Evolutionary conservation across 2,797 vertebrate species (phyloP).

Genomic region (Sciurus vulgaris): DNA sequence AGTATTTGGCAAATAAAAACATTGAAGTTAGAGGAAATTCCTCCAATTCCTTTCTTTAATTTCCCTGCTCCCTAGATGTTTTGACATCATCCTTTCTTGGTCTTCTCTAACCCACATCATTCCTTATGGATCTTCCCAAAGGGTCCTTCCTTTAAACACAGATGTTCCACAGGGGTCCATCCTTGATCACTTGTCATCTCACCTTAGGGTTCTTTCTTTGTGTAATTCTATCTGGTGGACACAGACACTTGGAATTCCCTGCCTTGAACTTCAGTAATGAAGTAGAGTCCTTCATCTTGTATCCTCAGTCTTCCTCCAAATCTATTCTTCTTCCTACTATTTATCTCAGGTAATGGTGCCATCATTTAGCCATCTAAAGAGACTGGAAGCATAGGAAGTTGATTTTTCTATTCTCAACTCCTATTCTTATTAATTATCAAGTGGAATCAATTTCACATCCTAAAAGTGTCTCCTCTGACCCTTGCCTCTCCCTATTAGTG

Average conservation of each 20-base stretch:
- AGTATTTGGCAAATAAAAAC: neutral
- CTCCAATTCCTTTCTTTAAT: too few species aligned
- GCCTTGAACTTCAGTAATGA: neutral
- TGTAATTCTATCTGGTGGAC: neutral
- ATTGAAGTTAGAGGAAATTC: neutral
- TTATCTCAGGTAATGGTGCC: neutral
- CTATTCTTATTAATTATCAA: neutral
- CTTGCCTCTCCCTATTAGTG: neutral
- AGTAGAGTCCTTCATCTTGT: neutral
- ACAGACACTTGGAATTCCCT: neutral
- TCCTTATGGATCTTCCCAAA: neutral
- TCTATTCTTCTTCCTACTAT: neutral
- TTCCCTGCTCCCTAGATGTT: too few species aligned
- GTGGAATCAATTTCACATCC: neutral
- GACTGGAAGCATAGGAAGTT: neutral
- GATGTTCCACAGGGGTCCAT: neutral
- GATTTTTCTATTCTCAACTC: neutral
- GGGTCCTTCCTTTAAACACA: neutral
- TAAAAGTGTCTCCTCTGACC: neutral
- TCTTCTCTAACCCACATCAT: neutral
- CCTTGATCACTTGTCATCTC: neutral
- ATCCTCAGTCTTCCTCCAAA: neutral
- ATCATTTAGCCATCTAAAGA: neutral
- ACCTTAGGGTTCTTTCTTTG: neutral
- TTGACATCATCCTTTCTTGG: neutral